These are phyloP conservation scores for Drosophila siamana DNA, from an alignment of 2,888 invertebrate species.

Conservation along the genomic window DNA sequence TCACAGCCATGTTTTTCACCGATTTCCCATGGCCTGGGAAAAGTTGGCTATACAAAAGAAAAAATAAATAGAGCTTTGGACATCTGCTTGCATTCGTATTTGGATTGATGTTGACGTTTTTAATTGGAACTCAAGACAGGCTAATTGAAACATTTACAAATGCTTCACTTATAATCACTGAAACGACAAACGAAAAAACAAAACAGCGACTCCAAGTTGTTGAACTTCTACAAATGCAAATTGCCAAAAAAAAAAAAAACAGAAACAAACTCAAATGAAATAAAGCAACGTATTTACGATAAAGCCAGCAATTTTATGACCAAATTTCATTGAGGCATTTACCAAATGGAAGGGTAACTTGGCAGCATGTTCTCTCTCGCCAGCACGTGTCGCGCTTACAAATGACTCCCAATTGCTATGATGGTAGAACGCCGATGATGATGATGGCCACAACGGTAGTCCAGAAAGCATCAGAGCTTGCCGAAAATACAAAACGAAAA, in stretches of 20 bases:
- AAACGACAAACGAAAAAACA: too few species aligned
- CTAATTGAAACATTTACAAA: constrained; percentile 31
- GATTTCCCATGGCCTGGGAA: constrained; percentile 63
- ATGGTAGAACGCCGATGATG: too few species aligned
- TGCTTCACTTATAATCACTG: constrained; percentile 1
- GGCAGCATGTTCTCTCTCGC: constrained; percentile 32
- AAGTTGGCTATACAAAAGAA: constrained; percentile 45
- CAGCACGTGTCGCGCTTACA: constrained; percentile 67
- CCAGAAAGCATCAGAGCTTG: constrained; percentile 59
- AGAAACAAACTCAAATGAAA: not conserved
- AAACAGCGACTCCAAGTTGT: constrained; percentile 42
- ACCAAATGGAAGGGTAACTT: constrained; percentile 57
- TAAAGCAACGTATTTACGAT: constrained; percentile 57
- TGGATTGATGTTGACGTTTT: constrained; percentile 44
- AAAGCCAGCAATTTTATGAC: constrained; percentile 68
- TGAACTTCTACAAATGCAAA: constrained; percentile 70
- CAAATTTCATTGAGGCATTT: constrained; percentile 74
- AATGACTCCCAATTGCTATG: constrained; percentile 55
- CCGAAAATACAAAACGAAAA: constrained; percentile 13
- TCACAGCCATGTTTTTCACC: constrained; percentile 56
- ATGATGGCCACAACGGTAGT: constrained; percentile 57
- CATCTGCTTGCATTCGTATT: constrained; percentile 39
- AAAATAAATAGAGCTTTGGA: too few species aligned
- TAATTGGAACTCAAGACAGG: constrained; percentile 46
- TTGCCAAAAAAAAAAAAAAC: constrained; percentile 11